These are phyloP conservation scores for Scalopus aquaticus DNA, from an alignment of 2,113 vertebrate species.

Conservation along the genomic window DNA sequence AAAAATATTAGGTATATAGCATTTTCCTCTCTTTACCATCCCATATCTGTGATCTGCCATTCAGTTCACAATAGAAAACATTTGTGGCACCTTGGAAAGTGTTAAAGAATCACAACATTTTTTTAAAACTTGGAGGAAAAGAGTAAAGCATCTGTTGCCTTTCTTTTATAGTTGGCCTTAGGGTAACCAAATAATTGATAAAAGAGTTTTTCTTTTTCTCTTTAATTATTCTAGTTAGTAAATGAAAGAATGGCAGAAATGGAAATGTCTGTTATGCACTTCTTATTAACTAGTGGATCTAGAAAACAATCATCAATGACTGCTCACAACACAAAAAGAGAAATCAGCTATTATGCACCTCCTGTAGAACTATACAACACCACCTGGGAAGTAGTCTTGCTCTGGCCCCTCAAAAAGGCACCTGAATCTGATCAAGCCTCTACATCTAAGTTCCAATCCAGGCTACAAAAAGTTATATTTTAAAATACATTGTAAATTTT, in stretches of 20 bases:
- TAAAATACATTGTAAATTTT: not conserved
- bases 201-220: not conserved
- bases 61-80: not conserved
- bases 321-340: not conserved
- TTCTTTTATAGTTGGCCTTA: not conserved
- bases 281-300: not conserved
- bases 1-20: not conserved
- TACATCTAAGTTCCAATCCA: not conserved
- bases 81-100: not conserved
- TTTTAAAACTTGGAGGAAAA: not conserved
- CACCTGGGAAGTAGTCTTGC: not conserved
- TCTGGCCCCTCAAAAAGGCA: not conserved
- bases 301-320: not conserved
- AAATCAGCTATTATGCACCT: not conserved
- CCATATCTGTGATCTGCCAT: not conserved
- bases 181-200: not conserved
- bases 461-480: not conserved
- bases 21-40: not conserved
- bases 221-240: not conserved
- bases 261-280: not conserved
- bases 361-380: not conserved
- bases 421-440: not conserved
- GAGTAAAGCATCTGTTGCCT: not conserved
- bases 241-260: not conserved
- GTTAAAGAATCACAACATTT: not conserved